Evolutionary conservation across 2,797 vertebrate species (phyloP).

Genomic region (Brachyalestes nurse): DNA sequence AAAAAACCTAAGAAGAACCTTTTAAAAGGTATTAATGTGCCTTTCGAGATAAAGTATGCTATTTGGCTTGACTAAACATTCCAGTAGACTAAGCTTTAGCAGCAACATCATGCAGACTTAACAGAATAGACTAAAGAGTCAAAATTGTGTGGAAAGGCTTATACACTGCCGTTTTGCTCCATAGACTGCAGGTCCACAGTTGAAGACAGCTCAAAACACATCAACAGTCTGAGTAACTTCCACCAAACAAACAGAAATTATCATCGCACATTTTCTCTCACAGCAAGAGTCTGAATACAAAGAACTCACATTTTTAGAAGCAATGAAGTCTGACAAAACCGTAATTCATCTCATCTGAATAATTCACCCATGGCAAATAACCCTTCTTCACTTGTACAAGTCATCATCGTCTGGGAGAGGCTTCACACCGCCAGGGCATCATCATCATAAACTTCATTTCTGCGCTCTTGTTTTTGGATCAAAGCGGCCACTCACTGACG

Average conservation of each 20-base stretch:
- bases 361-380: conserved; percentile 55
- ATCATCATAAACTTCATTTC: conserved; percentile 62
- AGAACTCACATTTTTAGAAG: conserved; percentile 47
- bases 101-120: background rate
- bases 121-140: background rate
- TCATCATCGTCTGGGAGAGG: conserved; percentile 44
- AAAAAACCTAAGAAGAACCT: too few relatives aligned
- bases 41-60: background rate
- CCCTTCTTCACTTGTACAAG: conserved; percentile 48
- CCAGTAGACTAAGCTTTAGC: background rate
- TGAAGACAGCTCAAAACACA: conserved; percentile 8
- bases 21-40: too few relatives aligned
- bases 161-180: conserved; percentile 18
- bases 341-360: conserved; percentile 56
- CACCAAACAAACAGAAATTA: conserved; percentile 37
- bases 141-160: conserved; percentile 15
- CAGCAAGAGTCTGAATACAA: conserved; percentile 37
- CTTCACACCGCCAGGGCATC: conserved; percentile 39
- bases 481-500: conserved; percentile 66
- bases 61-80: background rate
- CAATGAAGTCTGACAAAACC: conserved; percentile 57
- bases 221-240: conserved; percentile 19
- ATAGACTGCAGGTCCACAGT: background rate
- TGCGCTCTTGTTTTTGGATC: conserved; percentile 67
- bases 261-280: conserved; percentile 25